Evolutionary conservation across 2,113 vertebrate species (phyloP).

Genomic region (Chrysemys picta): DNA sequence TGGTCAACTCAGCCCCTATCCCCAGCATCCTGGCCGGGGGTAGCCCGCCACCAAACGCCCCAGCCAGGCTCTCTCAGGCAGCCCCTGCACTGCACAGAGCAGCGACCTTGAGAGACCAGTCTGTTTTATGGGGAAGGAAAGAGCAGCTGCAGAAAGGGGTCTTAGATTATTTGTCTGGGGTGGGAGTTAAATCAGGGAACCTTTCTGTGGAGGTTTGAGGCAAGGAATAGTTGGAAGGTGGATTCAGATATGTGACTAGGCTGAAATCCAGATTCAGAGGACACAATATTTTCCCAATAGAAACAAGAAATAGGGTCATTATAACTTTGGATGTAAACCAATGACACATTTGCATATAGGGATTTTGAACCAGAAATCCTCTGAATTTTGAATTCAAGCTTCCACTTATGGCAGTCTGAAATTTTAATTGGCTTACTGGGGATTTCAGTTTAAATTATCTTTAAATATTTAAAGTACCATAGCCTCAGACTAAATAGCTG

Average conservation of each 20-base stretch:
- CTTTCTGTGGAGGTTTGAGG: neutral
- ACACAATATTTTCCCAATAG: neutral
- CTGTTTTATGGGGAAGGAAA: neutral
- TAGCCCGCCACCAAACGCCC: too few relatives aligned
- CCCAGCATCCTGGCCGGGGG: too few relatives aligned
- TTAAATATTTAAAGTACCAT: neutral
- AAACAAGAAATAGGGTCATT: neutral
- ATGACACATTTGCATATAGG: neutral
- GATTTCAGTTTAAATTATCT: neutral
- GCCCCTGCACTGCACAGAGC: too few relatives aligned
- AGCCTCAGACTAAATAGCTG: neutral
- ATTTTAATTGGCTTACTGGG: neutral
- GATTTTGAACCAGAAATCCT: neutral
- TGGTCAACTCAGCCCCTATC: too few relatives aligned
- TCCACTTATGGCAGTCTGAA: conserved; percentile 1
- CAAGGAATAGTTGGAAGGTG: neutral
- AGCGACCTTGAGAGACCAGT: neutral
- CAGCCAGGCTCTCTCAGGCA: too few relatives aligned
- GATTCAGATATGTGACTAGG: neutral
- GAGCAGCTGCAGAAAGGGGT: neutral
- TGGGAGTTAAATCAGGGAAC: neutral
- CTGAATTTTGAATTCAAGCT: conserved; percentile 15
- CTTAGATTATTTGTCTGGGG: neutral
- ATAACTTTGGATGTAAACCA: neutral
- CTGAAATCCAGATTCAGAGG: neutral